phyloP scores from a whole-genome alignment of 2,888 invertebrate species.

The Neoscelio sp. region DNA sequence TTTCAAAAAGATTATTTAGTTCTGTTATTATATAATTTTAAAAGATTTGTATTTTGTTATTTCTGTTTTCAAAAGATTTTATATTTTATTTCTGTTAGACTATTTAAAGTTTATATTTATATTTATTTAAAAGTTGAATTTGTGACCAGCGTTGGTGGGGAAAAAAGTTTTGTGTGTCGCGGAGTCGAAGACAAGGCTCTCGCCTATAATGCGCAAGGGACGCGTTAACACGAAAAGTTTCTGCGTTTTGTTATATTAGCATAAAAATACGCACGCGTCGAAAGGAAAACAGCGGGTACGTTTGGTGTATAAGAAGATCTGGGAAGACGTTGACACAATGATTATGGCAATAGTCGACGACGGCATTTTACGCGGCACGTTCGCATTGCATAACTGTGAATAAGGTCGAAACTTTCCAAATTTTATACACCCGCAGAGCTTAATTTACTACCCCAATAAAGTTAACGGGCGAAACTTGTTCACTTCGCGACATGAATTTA shows the following conservation, averaged over 20 bases:
- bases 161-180: conserved; percentile 48
- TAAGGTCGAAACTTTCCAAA: conserved; percentile 65
- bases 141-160: conserved; percentile 71
- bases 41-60: too few relatives aligned
- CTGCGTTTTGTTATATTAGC: conserved; percentile 65
- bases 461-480: conserved; percentile 67
- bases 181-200: conserved; percentile 39
- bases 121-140: conserved; percentile 81
- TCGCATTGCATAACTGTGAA: conserved; percentile 65
- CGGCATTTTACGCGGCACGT: conserved; percentile 50
- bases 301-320: conserved; percentile 10
- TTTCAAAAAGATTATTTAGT: too few relatives aligned
- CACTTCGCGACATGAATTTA: conserved; percentile 60
- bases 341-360: conserved; percentile 50
- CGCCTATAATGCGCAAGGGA: conserved; percentile 61
- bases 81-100: too few relatives aligned
- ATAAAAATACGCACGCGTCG: conserved; percentile 62
- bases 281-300: conserved; percentile 45
- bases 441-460: conserved; percentile 68
- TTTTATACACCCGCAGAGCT: conserved; percentile 66
- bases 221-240: conserved; percentile 77
- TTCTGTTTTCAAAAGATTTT: too few relatives aligned
- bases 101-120: too few relatives aligned
- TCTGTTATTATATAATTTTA: too few relatives aligned
- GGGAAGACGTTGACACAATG: conserved; percentile 66